Evolutionary conservation across 2,888 invertebrate species (phyloP), one percentile per base, ranked within the genome.

Genomic region (Heliothis peltigera): DNA sequence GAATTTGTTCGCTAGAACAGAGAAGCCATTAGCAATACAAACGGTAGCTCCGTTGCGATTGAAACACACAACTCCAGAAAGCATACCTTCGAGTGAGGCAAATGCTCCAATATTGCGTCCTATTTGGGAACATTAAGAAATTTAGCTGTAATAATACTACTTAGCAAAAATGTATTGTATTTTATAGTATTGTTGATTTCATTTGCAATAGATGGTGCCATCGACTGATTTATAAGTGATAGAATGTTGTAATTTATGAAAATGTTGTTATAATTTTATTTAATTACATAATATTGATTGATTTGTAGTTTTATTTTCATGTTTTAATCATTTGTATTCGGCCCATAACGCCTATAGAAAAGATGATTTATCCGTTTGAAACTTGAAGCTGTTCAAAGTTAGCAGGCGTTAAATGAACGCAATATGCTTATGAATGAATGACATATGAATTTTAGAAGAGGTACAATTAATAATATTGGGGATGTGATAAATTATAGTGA

Each of bases 41-140:
- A 85, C 84, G 18, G 63, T 72, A 18, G 67, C 80, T 59, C 84
- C 88, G 32, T 72, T 82, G n/a, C 79, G 85, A 52, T 57, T 84
- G 6, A 86, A 81, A 19, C 86, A 84, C 44, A 82, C 85, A 39
- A 61, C 80, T 18, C 84, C 86, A 2, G 75, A 78, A 2, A 79
- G 84, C 44, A 57, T 83, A 49, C 84, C 84, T 5, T 64, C 80
- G 15, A 78, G 79, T 22, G 85, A 81, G 55, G 77, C 83, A 4
- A 84, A 89, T 64, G 61, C 86, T 35, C 84, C 85, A 18, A 83
- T 89, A 49, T 69, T 90, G 21, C 84, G 88, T 59, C 91, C 89
- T 53, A 71, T 87, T 51, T 91, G 91, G 91, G 84, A 89, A 68
- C 84, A 90, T 70, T 89, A 77, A 65, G 58, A 19, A 47, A n/a